Base-by-base conservation (phyloP, 2,888 invertebrate species). In the Tridacna crocea region DNA sequence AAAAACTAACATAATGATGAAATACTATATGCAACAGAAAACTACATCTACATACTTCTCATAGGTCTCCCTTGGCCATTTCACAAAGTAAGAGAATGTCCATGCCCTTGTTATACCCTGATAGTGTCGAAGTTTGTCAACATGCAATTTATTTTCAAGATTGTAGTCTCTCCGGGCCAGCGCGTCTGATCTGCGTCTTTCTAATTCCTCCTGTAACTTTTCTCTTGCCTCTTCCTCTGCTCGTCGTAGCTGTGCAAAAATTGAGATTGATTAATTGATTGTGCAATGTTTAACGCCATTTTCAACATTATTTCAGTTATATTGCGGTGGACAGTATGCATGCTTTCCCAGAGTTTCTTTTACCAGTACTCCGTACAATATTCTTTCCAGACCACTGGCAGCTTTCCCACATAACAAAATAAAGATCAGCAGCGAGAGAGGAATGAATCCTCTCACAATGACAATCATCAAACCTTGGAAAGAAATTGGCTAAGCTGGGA, bases 61-160 rank as follows among this genome's bases (percentile, higher is more conserved):
- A 82, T 93, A 93, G 22, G 89, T 90, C 61, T 93, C 93, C 63
- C 91, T 82, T 17, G 93, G 92, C 93, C 93, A 93, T 17, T 82
- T 74, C 26, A 93, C 87, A 84, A 91, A 93, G 82, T 93, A 93
- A 22, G 93, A 92, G 82, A 92, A 93, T 13, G 91, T 90, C 92
- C 93, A 93, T 1, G 93, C 88, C 47, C 90, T 84, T 24, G 92
- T 92, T n/a, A 93, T 82, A 27, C 92, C 92, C 81, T 93, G 93
- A 24, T 84, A 75, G 70, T 91, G 90, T 73, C 87, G 77, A n/a
- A 93, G 87, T 58, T 88, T 88, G 75, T 91, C 89, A 55, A 92
- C 83, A 78, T 93, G 86, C 11, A 77, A 72, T 55, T 88, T 79
- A 26, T 88, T 88, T 46, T 93, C 92, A 8, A 93, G 77, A 82